Conservation (phyloP, 2,113 vertebrate genomes). For the Cacatua alba region DNA sequence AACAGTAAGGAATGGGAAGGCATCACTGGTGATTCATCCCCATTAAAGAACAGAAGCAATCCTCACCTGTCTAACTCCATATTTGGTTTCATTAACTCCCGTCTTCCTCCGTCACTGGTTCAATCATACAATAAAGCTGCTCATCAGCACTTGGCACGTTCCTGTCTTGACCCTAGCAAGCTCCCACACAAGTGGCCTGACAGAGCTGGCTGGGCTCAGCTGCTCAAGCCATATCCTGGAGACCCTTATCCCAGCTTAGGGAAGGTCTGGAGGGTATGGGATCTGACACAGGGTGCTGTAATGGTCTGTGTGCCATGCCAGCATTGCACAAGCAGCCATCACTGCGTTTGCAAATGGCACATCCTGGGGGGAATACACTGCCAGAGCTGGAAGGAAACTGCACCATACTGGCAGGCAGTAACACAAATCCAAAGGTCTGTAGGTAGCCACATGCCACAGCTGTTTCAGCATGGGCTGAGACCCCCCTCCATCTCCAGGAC, state of each 20-base stretch:
- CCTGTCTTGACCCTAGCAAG: background rate
- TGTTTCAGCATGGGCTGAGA: background rate
- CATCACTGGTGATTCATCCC: background rate
- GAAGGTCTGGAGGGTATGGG: background rate
- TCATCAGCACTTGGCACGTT: background rate
- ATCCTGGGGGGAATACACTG: background rate
- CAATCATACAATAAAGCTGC: background rate
- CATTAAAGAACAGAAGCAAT: background rate
- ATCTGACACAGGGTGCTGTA: rapidly evolving
- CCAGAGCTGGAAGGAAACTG: background rate
- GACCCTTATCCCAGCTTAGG: background rate
- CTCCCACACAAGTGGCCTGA: background rate
- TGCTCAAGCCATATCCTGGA: background rate
- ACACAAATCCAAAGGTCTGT: background rate
- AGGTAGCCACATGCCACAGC: rapidly evolving
- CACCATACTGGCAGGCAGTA: rapidly evolving
- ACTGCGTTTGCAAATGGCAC: background rate
- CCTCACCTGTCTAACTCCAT: background rate
- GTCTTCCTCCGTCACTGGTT: background rate
- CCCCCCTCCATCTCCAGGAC: background rate
- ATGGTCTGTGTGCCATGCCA: no score
- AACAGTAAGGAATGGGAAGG: background rate
- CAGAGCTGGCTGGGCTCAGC: background rate
- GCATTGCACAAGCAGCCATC: background rate
- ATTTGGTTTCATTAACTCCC: background rate